A percentile compares a stretch with the other conserved stretches of the same genome.
These are phyloP conservation scores for Zootoca vivipara DNA, from an alignment of 2,113 vertebrate species.

Conservation along the genomic window DNA sequence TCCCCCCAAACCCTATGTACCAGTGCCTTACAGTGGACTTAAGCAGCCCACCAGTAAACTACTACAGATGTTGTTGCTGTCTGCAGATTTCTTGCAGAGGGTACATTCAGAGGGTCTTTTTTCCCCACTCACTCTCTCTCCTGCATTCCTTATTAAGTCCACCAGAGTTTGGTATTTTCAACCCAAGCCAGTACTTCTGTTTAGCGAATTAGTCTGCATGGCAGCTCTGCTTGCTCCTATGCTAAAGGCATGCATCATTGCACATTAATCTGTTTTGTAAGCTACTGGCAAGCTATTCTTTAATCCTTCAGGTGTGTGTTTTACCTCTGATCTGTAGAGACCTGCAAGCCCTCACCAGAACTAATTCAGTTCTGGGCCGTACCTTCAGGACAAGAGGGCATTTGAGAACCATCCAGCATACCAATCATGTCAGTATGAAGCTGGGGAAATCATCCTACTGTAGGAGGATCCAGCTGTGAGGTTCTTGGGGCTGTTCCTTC, in stretches of 20 bases:
- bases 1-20: too few relatives aligned
- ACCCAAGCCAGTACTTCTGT: conserved; percentile 40
- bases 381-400: not conserved
- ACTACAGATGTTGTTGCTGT: not conserved
- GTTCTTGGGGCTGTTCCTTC: not conserved
- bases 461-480: not conserved
- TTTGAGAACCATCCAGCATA: not conserved
- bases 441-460: not conserved
- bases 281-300: conserved; percentile 7
- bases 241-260: conserved; percentile 18
- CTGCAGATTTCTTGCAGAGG: conserved; percentile 20
- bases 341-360: not conserved
- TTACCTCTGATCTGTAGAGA: not conserved
- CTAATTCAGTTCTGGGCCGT: too few relatives aligned
- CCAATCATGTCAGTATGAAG: not conserved
- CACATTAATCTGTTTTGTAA: conserved; percentile 38
- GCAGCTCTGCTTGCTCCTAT: conserved; percentile 8
- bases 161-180: conserved; percentile 16
- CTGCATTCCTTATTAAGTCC: conserved; percentile 48
- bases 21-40: not conserved
- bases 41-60: not conserved
- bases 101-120: conserved; percentile 28
- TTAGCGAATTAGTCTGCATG: conserved; percentile 47
- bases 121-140: conserved; percentile 32
- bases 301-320: conserved; percentile 37